Evolutionary conservation across 2,888 invertebrate species (phyloP), one percentile per base, ranked within the genome.

Genomic region (Drosophila paranaensis): DNA sequence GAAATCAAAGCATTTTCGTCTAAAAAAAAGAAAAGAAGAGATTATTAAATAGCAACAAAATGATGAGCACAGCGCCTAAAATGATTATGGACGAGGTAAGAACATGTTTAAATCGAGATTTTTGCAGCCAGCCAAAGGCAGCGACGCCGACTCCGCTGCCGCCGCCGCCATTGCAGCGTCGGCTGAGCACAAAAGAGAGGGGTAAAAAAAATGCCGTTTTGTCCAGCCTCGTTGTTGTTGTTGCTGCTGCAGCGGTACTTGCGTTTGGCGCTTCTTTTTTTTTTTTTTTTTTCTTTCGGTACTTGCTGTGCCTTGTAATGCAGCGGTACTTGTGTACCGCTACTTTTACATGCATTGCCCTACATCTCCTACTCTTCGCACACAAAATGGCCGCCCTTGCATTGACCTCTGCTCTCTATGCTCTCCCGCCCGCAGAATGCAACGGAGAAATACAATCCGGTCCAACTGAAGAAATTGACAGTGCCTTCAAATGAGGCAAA

Each of bases 381-480:
- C 39, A 14, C 57, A 85, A 89, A 75, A 85, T 84, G 84, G 84
- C 88, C 56, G 77, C 45, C 45, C 46, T 39, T 35, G 9, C 55
- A 50, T 51, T 74, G 57, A 77, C 65, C 60, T 14, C 46, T 62
- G 57, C 6, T 56, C 16, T 35, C 14, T 62, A 20, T 20, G n/a
- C 1, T 33, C 50, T 70, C 20, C 20, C 20, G 1, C 20, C 20
- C 63, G 6, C 60, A 92, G 92, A 92, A 92, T 62, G 90, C 91
- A 58, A 74, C 87, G 46, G 91, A 89, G 60, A 90, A 89, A 37
- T 72, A 82, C 14, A 90, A 86, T 39, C 90, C 88, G 55, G 79
- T 84, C 3, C 90, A 90, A 69, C 76, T 82, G 3, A 92, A 92
- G 71, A 92, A 92, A 80, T 55, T 91, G 65, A 87, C 81, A 65